Base-by-base conservation (phyloP, 1,140 invertebrate genomes). In the Eulimnadia texana region DNA sequence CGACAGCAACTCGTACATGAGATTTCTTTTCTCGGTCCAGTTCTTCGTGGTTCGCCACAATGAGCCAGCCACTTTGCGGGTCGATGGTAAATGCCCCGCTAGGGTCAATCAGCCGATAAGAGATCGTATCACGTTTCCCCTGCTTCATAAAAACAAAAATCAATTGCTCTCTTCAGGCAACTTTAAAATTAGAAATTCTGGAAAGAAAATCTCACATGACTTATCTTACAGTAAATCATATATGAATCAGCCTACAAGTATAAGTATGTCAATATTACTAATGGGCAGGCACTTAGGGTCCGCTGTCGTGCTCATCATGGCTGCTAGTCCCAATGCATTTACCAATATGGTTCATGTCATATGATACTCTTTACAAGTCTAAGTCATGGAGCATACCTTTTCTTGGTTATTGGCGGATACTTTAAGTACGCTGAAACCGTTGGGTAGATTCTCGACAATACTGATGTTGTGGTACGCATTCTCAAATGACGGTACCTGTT, bases 381-480 rank as follows among this genome's bases (percentile, higher is more conserved):
- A n/a, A 19, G 25, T 60, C 33, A 16, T 27, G 6, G 9, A 0
- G 9, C 51, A 64, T 65, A 76, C 74, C 67, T 88, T 84, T 69
- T 90, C 87, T 25, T 78, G 79, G 69, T 91, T 87, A 1, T 78
- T 75, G 0, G 88, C 88, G 60, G 86, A 79, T 0, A 90, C 86
- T 77, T 89, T 86, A 0, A 88, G 71, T 0, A 90, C 86, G 67
- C 85, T 88, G 66, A 88, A 82, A 63, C 88, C 88, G 66, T 88
- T 88, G 0, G 89, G 90, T 29, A 92, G 74, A 71, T 93, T 92
- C 70, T 93, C 89, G 51, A 92, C 87, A 55, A 93, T 91, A 64
- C 87, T 91, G 47, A 93, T 90, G 65, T 91, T 91, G 69, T 92
- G 92, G 64, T 87, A 81, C 66, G 90, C 87, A 0, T 88, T 85